phyloP scores from a whole-genome alignment of 2,113 vertebrate genomes.

The Emydura subglobosa region DNA sequence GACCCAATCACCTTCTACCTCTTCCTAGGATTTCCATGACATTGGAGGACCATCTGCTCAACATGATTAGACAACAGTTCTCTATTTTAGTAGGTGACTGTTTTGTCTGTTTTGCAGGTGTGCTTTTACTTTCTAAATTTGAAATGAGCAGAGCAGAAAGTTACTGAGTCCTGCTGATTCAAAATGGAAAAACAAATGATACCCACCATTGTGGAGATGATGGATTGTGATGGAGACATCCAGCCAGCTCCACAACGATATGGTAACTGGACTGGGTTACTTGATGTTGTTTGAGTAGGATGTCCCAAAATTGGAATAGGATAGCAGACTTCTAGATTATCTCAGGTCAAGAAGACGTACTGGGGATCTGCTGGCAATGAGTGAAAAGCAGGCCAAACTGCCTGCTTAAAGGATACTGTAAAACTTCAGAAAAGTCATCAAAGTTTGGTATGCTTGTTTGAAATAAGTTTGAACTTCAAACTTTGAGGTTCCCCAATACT shows the following conservation, averaged over 20 bases:
- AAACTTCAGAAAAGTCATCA: neutral
- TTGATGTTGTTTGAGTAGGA: neutral
- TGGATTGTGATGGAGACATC: neutral
- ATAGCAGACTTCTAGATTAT: neutral
- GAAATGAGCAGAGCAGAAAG: neutral
- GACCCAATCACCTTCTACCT: fast-evolving
- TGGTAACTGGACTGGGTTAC: neutral
- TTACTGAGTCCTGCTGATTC: neutral
- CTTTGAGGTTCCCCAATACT: neutral
- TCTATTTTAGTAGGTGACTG: neutral
- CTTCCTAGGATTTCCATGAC: neutral
- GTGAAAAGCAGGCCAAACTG: neutral
- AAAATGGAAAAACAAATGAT: neutral
- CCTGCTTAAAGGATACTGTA: neutral
- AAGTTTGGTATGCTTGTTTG: neutral
- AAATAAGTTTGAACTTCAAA: neutral
- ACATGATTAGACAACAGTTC: fast-evolving
- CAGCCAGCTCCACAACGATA: neutral
- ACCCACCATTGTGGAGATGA: neutral
- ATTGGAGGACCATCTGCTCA: too few relatives aligned
- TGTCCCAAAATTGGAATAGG: neutral
- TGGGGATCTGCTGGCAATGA: neutral
- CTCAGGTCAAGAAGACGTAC: neutral
- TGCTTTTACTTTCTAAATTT: neutral
- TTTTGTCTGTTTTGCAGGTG: neutral